These are phyloP conservation scores for Zelleria hepariella DNA, from an alignment of 2,888 invertebrate species.

Conservation along the genomic window DNA sequence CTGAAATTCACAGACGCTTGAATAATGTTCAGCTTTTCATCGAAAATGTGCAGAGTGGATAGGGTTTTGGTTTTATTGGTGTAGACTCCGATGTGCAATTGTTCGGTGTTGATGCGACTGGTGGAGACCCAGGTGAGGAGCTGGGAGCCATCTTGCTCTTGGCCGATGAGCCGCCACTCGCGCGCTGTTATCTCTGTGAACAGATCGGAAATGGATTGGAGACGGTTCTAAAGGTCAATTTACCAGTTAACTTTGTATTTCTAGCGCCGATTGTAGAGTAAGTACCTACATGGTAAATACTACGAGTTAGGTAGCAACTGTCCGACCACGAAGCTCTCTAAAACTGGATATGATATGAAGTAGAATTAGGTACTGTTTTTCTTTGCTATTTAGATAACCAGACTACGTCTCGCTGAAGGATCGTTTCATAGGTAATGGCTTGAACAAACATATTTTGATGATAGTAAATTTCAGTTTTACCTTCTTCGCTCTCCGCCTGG, in stretches of 20 bases:
- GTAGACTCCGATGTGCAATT: slow-evolving; percentile 73
- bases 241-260: not conserved
- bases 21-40: slow-evolving; percentile 76
- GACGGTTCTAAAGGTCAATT: not conserved
- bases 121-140: slow-evolving; percentile 77
- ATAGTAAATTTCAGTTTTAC: slow-evolving; percentile 30
- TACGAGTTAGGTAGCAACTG: no score
- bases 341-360: no score
- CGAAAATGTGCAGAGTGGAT: slow-evolving; percentile 74
- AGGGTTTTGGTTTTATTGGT: slow-evolving; percentile 73
- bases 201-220: not conserved
- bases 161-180: slow-evolving; percentile 86
- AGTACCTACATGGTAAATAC: no score
- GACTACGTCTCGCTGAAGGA: no score
- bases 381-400: no score
- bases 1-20: slow-evolving; percentile 84
- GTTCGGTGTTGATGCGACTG: slow-evolving; percentile 32
- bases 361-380: no score
- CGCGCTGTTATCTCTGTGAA: slow-evolving; percentile 74
- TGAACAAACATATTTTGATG: no score
- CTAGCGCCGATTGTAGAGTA: no score
- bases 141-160: slow-evolving; percentile 83
- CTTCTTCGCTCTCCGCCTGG: slow-evolving; percentile 58
- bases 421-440: no score
- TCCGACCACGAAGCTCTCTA: no score